phyloP scores from a whole-genome alignment of 1,140 invertebrate genomes.

The Procambarus clarkii region DNA sequence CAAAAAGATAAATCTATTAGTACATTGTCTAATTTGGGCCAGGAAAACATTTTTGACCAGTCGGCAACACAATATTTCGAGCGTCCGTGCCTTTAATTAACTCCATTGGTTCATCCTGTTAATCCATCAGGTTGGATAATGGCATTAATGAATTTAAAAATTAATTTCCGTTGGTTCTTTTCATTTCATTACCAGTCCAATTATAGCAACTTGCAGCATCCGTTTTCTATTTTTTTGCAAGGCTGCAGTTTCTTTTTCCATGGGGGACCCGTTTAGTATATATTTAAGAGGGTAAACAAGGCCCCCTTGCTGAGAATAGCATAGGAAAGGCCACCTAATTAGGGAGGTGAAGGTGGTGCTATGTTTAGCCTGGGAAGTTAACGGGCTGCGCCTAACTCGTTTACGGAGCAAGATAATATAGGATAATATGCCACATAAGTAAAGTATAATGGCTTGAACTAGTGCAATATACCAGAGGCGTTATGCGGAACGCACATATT shows the following conservation, averaged over 20 bases:
- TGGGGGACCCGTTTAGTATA: too few relatives aligned
- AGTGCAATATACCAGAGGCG: neutral
- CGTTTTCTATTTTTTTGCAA: neutral
- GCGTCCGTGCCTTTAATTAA: neutral
- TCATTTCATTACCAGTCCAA: neutral
- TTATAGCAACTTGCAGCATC: neutral
- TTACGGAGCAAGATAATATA: neutral
- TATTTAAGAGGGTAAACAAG: too few relatives aligned
- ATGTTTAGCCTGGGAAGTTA: too few relatives aligned
- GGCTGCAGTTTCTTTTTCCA: neutral
- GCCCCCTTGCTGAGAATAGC: too few relatives aligned
- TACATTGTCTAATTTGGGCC: neutral
- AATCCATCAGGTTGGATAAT: slow-evolving; percentile 15
- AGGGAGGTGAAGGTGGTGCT: neutral
- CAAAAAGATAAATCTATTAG: neutral
- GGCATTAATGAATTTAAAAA: slow-evolving; percentile 19
- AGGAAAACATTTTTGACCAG: neutral
- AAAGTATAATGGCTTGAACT: neutral
- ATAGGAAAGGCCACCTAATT: neutral
- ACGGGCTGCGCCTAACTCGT: too few relatives aligned
- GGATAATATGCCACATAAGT: neutral
- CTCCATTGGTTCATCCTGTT: slow-evolving; percentile 21
- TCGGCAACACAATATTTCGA: neutral
- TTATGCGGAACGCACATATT: too few relatives aligned
- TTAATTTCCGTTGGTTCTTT: slow-evolving; percentile 9